Evolutionary conservation across 2,888 invertebrate species (phyloP), one percentile per base, ranked within the genome.

Genomic region (Hirtodrosophila duncani): DNA sequence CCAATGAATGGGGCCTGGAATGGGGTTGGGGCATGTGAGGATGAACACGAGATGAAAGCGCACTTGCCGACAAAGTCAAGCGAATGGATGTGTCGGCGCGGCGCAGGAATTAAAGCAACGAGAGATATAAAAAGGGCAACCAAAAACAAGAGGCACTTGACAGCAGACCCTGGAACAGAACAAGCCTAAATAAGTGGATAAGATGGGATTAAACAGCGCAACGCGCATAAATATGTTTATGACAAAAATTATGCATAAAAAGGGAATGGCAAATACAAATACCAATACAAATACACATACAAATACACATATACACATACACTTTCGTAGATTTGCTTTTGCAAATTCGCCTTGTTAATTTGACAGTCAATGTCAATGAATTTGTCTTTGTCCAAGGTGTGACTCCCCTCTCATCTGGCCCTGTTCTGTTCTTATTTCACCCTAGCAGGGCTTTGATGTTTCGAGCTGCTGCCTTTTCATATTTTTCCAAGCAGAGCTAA

Each of bases 81-180:
- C 67, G 71, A 66, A 63, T 72, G 66, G 69, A 67, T n/a, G n/a
- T n/a, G n/a, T n/a, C n/a, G n/a, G n/a, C n/a, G n/a, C n/a, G n/a
- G n/a, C n/a, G n/a, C n/a, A n/a, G n/a, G n/a, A 68, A 65, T 67
- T 69, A 67, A 53, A 69, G 59, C 46, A 43, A 17, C 13, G 23
- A n/a, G 24, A 43, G 20, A 60, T 21, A 42, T 34, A 38, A 64
- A 69, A 75, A 71, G 67, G 69, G 69, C 61, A 72, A 71, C 64
- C n/a, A n/a, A 77, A 66, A 79, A 71, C 63, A 62, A 78, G 71
- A 66, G 75, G 42, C 79, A 71, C 75, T 75, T 66, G 70, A 74
- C 61, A 27, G 46, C 9, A 7, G 4, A 20, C 7, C 7, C 46
- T 26, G 39, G 13, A 18, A 39, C 11, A 48, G 42, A 70, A 74